These are phyloP conservation scores for Hippolais icterina DNA, from an alignment of 2,113 vertebrate species.

Conservation along the genomic window DNA sequence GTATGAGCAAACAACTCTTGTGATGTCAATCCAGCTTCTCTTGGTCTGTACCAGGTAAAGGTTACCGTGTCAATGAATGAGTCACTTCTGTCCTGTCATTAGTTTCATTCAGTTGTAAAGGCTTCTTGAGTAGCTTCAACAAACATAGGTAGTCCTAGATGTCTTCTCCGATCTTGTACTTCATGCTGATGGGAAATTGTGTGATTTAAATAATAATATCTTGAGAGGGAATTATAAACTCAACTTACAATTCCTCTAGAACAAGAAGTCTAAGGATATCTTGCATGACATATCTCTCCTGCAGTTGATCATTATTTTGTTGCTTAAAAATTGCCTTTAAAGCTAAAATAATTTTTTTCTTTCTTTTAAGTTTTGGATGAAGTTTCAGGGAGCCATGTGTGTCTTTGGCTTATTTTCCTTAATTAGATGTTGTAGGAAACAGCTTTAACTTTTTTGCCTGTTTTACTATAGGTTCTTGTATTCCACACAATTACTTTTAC, in stretches of 20 bases:
- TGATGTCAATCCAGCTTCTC: background rate
- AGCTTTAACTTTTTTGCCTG: background rate
- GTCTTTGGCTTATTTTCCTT: background rate
- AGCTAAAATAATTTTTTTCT: background rate
- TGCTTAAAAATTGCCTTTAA: background rate
- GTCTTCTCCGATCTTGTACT: background rate
- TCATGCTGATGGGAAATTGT: background rate
- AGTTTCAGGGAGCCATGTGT: background rate
- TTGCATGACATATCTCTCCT: background rate
- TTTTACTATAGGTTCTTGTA: accelerated
- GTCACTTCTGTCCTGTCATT: background rate
- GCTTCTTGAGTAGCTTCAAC: background rate
- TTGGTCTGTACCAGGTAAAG: background rate
- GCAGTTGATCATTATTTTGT: background rate
- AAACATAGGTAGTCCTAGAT: background rate
- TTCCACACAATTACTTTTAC: background rate
- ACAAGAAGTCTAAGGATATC: background rate
- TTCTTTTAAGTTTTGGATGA: background rate
- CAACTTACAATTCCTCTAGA: background rate
- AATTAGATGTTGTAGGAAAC: background rate
- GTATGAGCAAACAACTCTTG: slow-evolving; percentile 4
- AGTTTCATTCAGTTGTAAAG: background rate
- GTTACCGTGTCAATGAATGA: background rate
- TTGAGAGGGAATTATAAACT: background rate
- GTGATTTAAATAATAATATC: background rate